Percentiles rank a stretch among this genome's conserved stretches.
Evolutionary conservation across 2,113 vertebrate species (phyloP).

Genomic region (Corythornis vintsioides): DNA sequence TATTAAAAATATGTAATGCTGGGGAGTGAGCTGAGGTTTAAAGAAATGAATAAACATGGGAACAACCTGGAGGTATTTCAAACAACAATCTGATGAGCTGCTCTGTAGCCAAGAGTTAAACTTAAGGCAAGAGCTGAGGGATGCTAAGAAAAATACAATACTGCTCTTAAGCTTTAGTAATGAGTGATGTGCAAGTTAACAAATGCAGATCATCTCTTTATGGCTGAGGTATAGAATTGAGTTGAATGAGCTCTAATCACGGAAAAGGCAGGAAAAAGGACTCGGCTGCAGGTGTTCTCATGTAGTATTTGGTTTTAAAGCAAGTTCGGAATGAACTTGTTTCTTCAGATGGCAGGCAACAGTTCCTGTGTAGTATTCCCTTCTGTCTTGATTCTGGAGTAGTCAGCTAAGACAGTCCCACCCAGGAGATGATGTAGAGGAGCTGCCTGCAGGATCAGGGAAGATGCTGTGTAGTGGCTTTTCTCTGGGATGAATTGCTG

Average conservation of each 20-base stretch:
- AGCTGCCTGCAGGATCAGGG: neutral
- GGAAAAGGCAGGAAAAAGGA: neutral
- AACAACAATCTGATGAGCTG: neutral
- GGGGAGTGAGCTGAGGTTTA: neutral
- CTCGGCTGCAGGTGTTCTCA: neutral
- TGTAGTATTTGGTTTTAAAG: neutral
- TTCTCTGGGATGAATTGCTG: neutral
- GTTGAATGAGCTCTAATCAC: neutral
- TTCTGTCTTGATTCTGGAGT: neutral
- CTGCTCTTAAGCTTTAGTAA: neutral
- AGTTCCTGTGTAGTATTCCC: neutral
- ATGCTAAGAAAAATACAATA: neutral
- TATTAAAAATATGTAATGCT: neutral
- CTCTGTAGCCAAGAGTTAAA: neutral
- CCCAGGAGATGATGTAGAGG: neutral
- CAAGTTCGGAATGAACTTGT: neutral
- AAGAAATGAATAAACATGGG: neutral
- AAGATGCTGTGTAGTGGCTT: neutral
- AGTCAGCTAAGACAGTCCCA: neutral
- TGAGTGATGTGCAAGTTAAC: neutral
- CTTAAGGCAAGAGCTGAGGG: neutral
- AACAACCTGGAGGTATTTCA: neutral
- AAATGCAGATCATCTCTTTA: neutral
- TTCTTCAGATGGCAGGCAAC: neutral
- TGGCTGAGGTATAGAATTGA: neutral